Evolutionary conservation across 2,888 invertebrate genomes (phyloP), one percentile per base, ranked within the genome.

Genomic region (Agrotis puta): DNA sequence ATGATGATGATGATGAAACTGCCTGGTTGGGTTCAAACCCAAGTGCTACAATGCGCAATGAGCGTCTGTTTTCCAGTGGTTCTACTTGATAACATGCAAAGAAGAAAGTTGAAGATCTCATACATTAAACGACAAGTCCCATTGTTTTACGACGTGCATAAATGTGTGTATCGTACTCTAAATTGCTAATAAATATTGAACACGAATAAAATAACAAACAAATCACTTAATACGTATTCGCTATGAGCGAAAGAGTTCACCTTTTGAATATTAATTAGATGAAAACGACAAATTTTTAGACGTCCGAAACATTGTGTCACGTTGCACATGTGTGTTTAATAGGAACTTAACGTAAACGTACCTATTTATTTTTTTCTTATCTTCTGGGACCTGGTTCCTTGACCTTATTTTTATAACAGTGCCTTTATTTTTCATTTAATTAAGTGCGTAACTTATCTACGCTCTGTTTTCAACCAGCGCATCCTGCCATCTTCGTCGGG

Each of bases 241-340:
- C 64, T 77, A 81, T 77, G 64, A 77, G 47, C 82, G 77, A 77
- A 70, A 66, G 61, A 64, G n/a, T 56, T 56, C 77, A 62, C 72
- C 61, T 67, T 58, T 27, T 58, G 79, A 77, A 79, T 79, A 51
- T 64, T 67, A 77, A 82, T 67, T 67, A 71, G 6, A 53, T 54
- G 61, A 79, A 71, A 79, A 77, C 53, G 24, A 58, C 27, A 33
- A 56, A 66, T 72, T 63, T 78, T 78, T 77, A 50, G 66, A 64
- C 64, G 64, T 64, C 59, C 53, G 53, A 66, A 58, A 45, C 45
- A 65, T 62, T 39, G 20, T 50, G 9, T 27, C 71, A 64, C 59
- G 24, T 9, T 43, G 22, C 27, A 43, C 48, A 51, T 7, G 53
- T 56, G 22, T 51, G 47, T 74, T 79, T 58, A 14, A 33, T 47